Evolutionary conservation across 2,888 invertebrate species (phyloP).

Genomic region (Bombylius major): DNA sequence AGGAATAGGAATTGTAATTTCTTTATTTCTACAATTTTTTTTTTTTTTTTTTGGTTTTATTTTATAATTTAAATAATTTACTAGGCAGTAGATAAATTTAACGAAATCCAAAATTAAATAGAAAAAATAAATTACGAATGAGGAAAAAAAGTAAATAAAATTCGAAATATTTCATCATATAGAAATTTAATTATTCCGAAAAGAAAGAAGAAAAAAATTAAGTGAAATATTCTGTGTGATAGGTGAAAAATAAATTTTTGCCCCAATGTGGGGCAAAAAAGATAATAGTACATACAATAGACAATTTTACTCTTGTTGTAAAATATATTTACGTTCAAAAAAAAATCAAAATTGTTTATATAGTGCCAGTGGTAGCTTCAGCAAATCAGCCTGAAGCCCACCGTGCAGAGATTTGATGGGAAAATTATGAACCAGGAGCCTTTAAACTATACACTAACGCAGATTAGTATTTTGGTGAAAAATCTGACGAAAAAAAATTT

Average conservation of each 20-base stretch:
- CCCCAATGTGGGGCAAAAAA: conserved; percentile 26
- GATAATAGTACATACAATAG: not conserved
- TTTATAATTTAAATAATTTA: too few species aligned
- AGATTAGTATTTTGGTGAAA: conserved; percentile 94
- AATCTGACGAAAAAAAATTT: conserved; percentile 93
- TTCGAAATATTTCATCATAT: too few species aligned
- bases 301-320: not conserved
- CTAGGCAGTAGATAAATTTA: too few species aligned
- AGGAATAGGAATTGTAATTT: too few species aligned
- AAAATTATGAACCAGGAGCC: conserved; percentile 98
- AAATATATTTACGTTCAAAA: conserved; percentile 55
- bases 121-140: too few species aligned
- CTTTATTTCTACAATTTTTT: too few species aligned
- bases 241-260: not conserved
- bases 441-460: conserved; percentile 96
- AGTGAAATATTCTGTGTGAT: too few species aligned
- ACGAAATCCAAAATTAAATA: too few species aligned
- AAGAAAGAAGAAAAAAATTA: too few species aligned
- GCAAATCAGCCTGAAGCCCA: conserved; percentile 85
- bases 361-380: conserved; percentile 49
- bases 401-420: conserved; percentile 68
- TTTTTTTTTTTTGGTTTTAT: too few species aligned
- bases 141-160: too few species aligned
- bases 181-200: too few species aligned
- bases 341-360: conserved; percentile 42